A percentile compares a stretch with the other conserved stretches of the same genome.
Conservation (phyloP, 2,113 vertebrate species). For the Fregata magnificens region DNA sequence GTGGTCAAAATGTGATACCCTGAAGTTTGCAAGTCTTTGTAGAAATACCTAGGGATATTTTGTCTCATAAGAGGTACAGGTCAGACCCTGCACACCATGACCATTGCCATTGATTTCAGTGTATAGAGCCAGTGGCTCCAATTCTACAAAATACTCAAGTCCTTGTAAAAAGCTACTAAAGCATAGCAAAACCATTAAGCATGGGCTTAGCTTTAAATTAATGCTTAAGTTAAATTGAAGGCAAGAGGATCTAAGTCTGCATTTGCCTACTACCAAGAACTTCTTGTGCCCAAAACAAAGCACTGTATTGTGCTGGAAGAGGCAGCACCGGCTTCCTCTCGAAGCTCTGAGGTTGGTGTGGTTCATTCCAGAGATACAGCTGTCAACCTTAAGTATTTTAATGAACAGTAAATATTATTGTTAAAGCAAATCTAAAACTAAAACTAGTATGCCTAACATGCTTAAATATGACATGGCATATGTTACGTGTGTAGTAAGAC, state of each 20-base stretch:
- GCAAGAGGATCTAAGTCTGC: not conserved
- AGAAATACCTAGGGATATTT: constrained; percentile 7
- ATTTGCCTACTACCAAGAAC: not conserved
- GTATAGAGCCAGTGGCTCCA: not conserved
- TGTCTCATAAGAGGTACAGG: not conserved
- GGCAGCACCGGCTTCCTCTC: not conserved
- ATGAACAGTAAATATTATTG: not conserved
- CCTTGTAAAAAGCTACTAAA: not conserved
- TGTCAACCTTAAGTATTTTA: not conserved
- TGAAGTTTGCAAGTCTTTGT: constrained; percentile 38
- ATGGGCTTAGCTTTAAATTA: not conserved
- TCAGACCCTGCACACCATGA: constrained; percentile 23
- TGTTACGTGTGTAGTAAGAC: not conserved
- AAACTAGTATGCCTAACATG: not conserved
- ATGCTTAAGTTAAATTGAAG: not conserved
- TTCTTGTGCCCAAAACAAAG: not conserved
- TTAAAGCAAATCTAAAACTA: not conserved
- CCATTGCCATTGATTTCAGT: not conserved
- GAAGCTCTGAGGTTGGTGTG: not conserved
- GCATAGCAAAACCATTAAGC: not conserved
- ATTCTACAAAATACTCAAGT: not conserved
- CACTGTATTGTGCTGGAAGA: not conserved
- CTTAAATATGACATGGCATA: constrained; percentile 14
- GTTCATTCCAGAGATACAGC: not conserved
- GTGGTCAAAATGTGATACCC: constrained; percentile 6